Evolutionary conservation across 2,113 vertebrate species (phyloP).

Genomic region (Calyptommatus sinebrachiatus): DNA sequence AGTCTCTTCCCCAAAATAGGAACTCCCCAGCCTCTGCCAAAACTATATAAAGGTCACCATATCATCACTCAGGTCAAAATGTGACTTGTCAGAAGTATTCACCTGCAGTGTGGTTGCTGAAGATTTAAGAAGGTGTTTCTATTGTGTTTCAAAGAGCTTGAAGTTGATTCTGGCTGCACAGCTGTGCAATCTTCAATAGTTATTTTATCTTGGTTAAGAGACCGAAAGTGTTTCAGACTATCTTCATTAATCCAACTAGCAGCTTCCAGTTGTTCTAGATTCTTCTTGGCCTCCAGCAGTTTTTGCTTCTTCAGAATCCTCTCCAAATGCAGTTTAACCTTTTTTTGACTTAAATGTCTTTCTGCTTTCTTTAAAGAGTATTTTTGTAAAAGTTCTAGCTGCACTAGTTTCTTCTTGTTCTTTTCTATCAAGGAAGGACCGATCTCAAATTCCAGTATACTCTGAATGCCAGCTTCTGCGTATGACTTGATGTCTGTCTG

Average conservation of each 20-base stretch:
- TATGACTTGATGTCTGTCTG: constrained; percentile 73
- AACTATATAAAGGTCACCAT: too few species aligned
- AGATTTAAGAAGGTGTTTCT: constrained; percentile 66
- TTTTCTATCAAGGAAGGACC: constrained; percentile 53
- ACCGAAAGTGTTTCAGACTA: constrained; percentile 41
- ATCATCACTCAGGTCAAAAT: too few species aligned
- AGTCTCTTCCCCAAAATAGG: too few species aligned
- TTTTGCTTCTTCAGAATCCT: constrained; percentile 84
- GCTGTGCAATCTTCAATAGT: constrained; percentile 2
- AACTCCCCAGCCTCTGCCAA: too few species aligned
- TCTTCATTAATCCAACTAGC: constrained; percentile 66
- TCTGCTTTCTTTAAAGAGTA: constrained; percentile 76
- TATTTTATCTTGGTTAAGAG: constrained; percentile 35
- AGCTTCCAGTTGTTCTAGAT: constrained; percentile 80
- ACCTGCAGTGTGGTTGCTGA: constrained; percentile 27
- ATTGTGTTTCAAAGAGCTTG: constrained; percentile 47
- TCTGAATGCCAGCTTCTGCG: constrained; percentile 58
- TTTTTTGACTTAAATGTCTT: constrained; percentile 74
- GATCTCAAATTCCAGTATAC: constrained; percentile 40
- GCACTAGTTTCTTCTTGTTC: constrained; percentile 77
- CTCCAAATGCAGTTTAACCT: constrained; percentile 82
- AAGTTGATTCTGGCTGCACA: constrained; percentile 35
- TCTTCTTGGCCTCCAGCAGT: constrained; percentile 82
- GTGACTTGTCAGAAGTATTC: not conserved
- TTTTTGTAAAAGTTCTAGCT: constrained; percentile 78